Base-by-base conservation (phyloP, 1,140 invertebrate genomes). In the Magallana ariakensis region DNA sequence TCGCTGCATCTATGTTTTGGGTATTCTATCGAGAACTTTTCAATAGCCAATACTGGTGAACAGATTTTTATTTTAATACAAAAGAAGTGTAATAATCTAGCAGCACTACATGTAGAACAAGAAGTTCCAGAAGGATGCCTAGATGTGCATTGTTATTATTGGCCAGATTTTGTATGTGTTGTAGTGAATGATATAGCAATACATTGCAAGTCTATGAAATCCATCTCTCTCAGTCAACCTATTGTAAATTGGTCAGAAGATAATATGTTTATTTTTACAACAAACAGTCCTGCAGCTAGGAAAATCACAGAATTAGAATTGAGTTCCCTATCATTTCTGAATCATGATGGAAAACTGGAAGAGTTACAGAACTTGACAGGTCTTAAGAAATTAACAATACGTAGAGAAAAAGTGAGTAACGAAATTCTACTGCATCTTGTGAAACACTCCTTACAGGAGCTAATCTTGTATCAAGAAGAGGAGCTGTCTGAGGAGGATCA, bases 381-480 rank as follows among this genome's bases (percentile, higher is more conserved):
- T 58, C 82, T 91, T 0, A 83, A 60, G 33, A 87, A 87, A 60
- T 86, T 91, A 26, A 84, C 83, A 56, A 85, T 88, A 9, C 85
- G 88, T 58, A 86, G 91, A 82, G 91, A 91, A 81, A 89, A 89
- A 80, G 85, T 91, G 7, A 91, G 88, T 19, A 88, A 90, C 84
- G 85, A 86, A 26, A 89, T 91, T 82, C 85, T 91, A 10, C 80
- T 90, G 19, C 8, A 60, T 53, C 80, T 90, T 33, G 87, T 90
- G 26, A 57, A 82, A 16, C 83, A 87, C 66, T 82, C 81, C 11
- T 85, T 91, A n/a, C 58, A 89, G 56, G 91, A 91, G 75, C 56
- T 91, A 11, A 87, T 87, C 66, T 19, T 91, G 2, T 86, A 87
- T 85, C 91, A 91, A 55, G 89, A 90, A 75, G 91, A 91, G 53